Conservation (phyloP, 2,888 invertebrate species). For the Autographa gamma region DNA sequence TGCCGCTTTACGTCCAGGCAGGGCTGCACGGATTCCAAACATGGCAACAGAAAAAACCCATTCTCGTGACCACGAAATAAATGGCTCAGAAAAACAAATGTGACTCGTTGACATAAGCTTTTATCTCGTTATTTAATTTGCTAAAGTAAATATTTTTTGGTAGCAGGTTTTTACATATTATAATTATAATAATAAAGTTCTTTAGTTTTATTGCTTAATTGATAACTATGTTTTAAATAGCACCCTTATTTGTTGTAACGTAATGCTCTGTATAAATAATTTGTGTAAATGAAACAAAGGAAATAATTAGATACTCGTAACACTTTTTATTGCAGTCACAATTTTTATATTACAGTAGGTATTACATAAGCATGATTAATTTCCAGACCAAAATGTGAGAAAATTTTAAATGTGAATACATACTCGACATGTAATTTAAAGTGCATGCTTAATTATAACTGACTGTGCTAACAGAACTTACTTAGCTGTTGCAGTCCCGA, state of each 20-base stretch:
- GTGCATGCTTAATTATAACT: background rate
- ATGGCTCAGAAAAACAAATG: background rate
- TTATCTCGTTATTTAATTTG: slow-evolving; percentile 1
- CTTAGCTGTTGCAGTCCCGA: background rate
- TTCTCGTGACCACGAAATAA: background rate
- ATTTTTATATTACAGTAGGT: too few species aligned
- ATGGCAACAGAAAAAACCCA: background rate
- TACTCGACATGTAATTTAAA: background rate
- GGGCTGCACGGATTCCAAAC: slow-evolving; percentile 50
- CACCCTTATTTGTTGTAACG: background rate
- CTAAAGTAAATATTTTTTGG: background rate
- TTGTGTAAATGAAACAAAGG: too few species aligned
- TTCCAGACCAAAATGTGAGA: background rate
- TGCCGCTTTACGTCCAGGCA: slow-evolving; percentile 58
- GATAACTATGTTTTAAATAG: background rate
- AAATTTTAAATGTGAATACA: background rate
- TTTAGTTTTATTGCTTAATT: background rate
- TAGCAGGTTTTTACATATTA: background rate
- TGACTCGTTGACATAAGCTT: background rate
- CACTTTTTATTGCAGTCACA: too few species aligned
- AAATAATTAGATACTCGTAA: too few species aligned
- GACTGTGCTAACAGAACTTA: background rate
- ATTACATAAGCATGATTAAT: background rate
- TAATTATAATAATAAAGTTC: background rate
- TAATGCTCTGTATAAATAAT: background rate